Percentiles rank a stretch among this genome's conserved stretches.
These are phyloP conservation scores for Drosophila austrosaltans DNA, from an alignment of 2,888 invertebrate genomes.

Conservation along the genomic window DNA sequence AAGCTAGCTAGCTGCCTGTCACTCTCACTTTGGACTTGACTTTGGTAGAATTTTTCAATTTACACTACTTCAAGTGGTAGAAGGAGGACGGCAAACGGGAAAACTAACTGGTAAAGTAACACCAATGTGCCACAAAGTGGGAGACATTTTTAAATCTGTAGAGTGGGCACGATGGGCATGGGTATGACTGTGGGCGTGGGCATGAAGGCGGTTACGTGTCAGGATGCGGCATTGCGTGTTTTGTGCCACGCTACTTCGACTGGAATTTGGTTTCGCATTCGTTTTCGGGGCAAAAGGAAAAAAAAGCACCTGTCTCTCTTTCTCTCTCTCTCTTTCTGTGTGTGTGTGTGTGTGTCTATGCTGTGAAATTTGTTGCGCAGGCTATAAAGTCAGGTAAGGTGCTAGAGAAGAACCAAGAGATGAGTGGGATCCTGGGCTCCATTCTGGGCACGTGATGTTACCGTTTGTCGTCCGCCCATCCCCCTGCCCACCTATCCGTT, in stretches of 20 bases:
- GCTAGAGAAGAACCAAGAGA: constrained; percentile 22
- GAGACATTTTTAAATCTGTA: constrained; percentile 66
- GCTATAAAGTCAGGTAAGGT: constrained; percentile 71
- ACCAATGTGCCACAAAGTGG: constrained; percentile 59
- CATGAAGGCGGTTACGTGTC: constrained; percentile 41
- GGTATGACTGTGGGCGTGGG: neutral
- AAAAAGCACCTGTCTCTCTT: constrained; percentile 14
- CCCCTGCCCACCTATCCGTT: constrained; percentile 32
- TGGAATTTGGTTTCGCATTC: constrained; percentile 76
- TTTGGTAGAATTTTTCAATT: constrained; percentile 80
- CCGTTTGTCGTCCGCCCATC: constrained; percentile 41
- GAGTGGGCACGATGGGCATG: constrained; percentile 49
- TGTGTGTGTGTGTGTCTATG: constrained; percentile 33
- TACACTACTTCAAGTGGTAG: constrained; percentile 58
- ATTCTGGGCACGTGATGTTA: constrained; percentile 45
- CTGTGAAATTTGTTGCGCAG: constrained; percentile 66
- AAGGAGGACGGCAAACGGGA: constrained; percentile 14
- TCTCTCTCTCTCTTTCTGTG: constrained; percentile 29
- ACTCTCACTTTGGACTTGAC: constrained; percentile 80
- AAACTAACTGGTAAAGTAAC: constrained; percentile 48
- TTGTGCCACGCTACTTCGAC: constrained; percentile 54
- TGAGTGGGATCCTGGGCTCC: constrained; percentile 16
- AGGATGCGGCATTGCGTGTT: constrained; percentile 74
- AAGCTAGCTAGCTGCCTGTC: constrained; percentile 50
- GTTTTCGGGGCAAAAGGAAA: constrained; percentile 58